These are phyloP conservation scores for Pristionchus arcanus DNA, from an alignment of 2,888 invertebrate species.

Conservation along the genomic window DNA sequence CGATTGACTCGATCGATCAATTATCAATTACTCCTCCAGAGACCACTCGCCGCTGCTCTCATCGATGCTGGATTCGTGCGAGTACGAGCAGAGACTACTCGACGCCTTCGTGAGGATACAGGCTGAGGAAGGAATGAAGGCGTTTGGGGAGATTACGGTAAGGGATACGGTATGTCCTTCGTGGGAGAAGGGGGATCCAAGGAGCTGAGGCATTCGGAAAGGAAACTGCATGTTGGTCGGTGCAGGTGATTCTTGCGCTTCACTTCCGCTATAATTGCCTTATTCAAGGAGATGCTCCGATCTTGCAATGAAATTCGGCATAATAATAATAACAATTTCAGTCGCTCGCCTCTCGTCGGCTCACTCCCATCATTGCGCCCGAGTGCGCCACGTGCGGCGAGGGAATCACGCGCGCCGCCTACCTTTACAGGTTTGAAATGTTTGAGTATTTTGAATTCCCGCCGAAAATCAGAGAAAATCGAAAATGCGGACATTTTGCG, in stretches of 20 bases:
- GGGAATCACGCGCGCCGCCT: conserved; percentile 56
- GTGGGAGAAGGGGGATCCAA: no score
- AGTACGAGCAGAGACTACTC: conserved; percentile 22
- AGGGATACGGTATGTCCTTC: background rate
- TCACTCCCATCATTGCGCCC: conserved; percentile 44
- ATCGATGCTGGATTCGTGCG: conserved; percentile 43
- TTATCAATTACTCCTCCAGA: background rate
- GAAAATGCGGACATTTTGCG: background rate
- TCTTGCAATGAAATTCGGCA: no score
- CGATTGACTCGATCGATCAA: background rate
- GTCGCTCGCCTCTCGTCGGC: background rate
- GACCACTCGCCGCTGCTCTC: conserved; percentile 23
- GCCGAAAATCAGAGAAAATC: background rate
- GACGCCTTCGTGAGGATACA: background rate
- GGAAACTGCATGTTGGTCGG: no score
- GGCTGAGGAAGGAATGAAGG: background rate
- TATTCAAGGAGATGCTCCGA: no score
- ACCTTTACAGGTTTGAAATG: conserved; percentile 57
- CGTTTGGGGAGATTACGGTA: background rate
- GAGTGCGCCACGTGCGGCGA: conserved; percentile 58
- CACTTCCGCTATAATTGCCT: no score
- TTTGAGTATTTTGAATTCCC: background rate
- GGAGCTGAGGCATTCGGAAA: no score
- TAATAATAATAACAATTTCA: background rate
- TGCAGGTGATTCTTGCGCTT: no score